Conservation (phyloP, 2,113 vertebrate genomes). For the Ranitomeya imitator region DNA sequence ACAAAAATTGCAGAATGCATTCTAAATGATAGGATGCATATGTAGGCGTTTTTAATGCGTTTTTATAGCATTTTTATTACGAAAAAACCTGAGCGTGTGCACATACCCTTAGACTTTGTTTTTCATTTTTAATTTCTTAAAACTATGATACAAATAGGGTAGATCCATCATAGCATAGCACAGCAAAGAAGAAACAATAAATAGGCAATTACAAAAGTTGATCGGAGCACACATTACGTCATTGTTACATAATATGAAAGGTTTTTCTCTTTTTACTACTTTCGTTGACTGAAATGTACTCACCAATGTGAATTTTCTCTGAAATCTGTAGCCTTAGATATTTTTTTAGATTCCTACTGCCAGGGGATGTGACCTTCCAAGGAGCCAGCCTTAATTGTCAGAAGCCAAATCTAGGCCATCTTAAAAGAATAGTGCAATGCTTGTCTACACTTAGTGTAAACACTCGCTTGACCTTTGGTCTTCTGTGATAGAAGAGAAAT, state of each 20-base stretch:
- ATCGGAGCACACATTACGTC: too few relatives aligned
- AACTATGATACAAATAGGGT: too few relatives aligned
- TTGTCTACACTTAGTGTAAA: conserved; percentile 38
- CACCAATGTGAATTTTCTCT: background rate
- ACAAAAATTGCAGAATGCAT: too few relatives aligned
- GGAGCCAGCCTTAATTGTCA: conserved; percentile 19
- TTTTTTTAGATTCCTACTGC: background rate
- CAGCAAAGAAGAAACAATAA: too few relatives aligned
- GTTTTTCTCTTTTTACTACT: background rate
- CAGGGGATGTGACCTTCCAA: conserved; percentile 6
- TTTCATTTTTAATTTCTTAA: too few relatives aligned
- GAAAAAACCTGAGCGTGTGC: too few relatives aligned
- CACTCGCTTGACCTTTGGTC: conserved; percentile 32
- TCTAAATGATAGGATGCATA: too few relatives aligned
- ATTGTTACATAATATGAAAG: background rate
- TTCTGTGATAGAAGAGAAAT: background rate
- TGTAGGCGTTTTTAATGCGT: too few relatives aligned
- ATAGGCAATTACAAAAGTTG: too few relatives aligned
- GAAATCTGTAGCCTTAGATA: background rate
- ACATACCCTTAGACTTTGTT: too few relatives aligned
- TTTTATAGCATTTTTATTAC: too few relatives aligned
- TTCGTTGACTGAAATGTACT: background rate
- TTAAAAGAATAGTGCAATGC: conserved; percentile 10
- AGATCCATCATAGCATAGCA: too few relatives aligned
- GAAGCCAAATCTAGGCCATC: conserved; percentile 5